These are phyloP conservation scores for Apotomis betuletana DNA, from an alignment of 2,888 invertebrate genomes.

Conservation along the genomic window DNA sequence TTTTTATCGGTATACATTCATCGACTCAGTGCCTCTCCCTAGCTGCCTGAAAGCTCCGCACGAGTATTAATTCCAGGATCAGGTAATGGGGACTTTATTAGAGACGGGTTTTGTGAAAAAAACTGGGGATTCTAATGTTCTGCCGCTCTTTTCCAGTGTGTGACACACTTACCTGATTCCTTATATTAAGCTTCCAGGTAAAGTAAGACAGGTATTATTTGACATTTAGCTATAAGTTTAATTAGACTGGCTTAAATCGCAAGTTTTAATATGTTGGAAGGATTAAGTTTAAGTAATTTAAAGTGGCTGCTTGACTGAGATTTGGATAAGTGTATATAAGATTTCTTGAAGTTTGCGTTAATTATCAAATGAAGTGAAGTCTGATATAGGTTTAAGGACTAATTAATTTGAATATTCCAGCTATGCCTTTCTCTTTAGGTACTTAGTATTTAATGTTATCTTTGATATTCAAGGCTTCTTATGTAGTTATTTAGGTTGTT, in stretches of 20 bases:
- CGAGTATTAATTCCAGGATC: constrained; percentile 63
- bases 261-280: not conserved
- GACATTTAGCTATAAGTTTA: constrained; percentile 1
- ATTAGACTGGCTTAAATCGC: constrained; percentile 6
- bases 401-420: no score
- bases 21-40: constrained; percentile 47
- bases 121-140: constrained; percentile 51
- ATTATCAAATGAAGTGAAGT: not conserved
- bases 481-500: no score
- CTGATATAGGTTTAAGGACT: not conserved
- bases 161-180: no score
- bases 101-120: constrained; percentile 57
- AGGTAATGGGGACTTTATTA: constrained; percentile 68
- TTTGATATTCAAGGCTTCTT: no score
- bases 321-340: constrained; percentile 5
- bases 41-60: constrained; percentile 40
- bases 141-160: constrained; percentile 50
- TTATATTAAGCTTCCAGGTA: constrained; percentile 7
- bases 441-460: no score
- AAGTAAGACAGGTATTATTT: constrained; percentile 4
- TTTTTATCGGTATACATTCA: constrained; percentile 46
- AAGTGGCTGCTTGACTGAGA: not conserved
- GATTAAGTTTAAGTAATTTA: not conserved
- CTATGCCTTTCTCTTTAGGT: no score
- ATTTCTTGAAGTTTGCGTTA: not conserved